Conservation (phyloP, 2,113 vertebrate genomes). For the Phalacrocorax brasilianus region DNA sequence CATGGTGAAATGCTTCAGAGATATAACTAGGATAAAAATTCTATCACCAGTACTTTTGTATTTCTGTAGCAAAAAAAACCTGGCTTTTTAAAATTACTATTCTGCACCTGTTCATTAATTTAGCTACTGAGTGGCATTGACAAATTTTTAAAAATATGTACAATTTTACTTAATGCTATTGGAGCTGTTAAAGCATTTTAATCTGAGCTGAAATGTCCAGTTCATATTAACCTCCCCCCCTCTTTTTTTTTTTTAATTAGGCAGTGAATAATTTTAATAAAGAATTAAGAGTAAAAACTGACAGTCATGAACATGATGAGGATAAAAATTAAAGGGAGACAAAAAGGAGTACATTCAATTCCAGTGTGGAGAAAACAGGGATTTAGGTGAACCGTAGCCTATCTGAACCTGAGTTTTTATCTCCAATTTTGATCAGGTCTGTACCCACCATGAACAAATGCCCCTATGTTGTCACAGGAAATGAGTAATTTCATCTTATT, state of each 20-base stretch:
- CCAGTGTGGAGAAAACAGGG: background rate
- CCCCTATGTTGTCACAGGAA: background rate
- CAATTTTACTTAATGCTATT: background rate
- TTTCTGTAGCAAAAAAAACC: background rate
- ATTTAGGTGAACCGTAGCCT: background rate
- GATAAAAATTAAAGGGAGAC: background rate
- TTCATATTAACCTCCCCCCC: background rate
- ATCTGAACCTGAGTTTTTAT: background rate
- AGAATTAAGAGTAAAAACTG: background rate
- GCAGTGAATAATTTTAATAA: background rate
- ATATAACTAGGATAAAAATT: slow-evolving; percentile 55
- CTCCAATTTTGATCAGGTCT: background rate
- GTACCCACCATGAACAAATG: background rate
- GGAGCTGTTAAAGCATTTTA: background rate
- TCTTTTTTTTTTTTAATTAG: background rate
- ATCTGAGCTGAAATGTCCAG: background rate
- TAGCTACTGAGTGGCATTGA: slow-evolving; percentile 31
- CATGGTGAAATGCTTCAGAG: slow-evolving; percentile 41
- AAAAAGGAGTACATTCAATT: background rate
- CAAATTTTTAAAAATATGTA: background rate
- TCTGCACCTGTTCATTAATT: slow-evolving; percentile 67
- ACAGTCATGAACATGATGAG: background rate
- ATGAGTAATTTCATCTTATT: background rate
- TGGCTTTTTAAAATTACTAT: slow-evolving; percentile 49
- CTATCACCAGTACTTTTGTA: slow-evolving; percentile 17